phyloP scores from a whole-genome alignment of 2,888 invertebrate genomes.

The Tetragonisca angustula region DNA sequence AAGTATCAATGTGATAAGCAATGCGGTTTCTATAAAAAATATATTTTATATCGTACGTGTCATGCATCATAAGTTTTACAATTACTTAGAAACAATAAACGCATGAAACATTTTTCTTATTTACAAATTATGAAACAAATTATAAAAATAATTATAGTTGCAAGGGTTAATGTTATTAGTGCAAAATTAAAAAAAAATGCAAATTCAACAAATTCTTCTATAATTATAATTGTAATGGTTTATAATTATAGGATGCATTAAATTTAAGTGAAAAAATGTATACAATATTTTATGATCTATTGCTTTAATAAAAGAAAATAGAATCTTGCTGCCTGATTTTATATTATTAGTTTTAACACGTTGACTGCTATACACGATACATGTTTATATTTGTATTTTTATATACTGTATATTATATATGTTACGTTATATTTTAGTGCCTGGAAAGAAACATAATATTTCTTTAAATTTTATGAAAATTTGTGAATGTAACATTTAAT shows the following conservation, averaged over 20 bases:
- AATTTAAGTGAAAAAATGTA: constrained; percentile 43
- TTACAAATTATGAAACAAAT: constrained; percentile 8
- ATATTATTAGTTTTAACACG: constrained; percentile 52
- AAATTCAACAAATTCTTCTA: constrained; percentile 14
- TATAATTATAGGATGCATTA: constrained; percentile 30
- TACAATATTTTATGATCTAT: constrained; percentile 20
- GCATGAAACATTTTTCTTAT: constrained; percentile 12
- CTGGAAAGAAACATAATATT: constrained; percentile 4
- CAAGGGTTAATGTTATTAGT: constrained; percentile 33
- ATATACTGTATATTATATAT: background rate
- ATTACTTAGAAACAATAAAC: constrained; percentile 26
- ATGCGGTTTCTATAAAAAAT: constrained; percentile 32
- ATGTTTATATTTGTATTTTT: background rate
- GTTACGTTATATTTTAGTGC: background rate
- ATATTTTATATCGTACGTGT: constrained; percentile 28
- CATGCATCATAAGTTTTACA: constrained; percentile 21
- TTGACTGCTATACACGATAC: constrained; percentile 33
- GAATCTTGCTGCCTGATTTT: constrained; percentile 23
- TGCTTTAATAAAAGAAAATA: constrained; percentile 44
- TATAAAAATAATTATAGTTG: constrained; percentile 36
- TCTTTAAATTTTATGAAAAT: background rate
- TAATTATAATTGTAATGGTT: constrained; percentile 31
- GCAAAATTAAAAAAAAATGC: constrained; percentile 17
- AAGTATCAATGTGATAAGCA: constrained; percentile 49
- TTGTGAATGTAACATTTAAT: background rate